phyloP scores from a whole-genome alignment of 2,888 invertebrate genomes.

The Lycophotia porphyrea region DNA sequence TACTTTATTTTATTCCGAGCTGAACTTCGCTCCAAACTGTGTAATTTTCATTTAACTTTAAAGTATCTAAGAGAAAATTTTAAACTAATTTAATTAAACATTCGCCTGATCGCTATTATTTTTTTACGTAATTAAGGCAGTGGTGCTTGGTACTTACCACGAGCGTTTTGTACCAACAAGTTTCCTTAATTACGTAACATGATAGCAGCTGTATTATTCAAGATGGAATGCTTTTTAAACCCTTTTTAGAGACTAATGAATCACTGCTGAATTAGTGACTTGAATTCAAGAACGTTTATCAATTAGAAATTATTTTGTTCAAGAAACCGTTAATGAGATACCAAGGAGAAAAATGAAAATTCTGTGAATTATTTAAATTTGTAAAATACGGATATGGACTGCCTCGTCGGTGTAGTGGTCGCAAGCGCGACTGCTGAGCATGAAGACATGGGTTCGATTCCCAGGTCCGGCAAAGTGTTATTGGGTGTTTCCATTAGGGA shows the following conservation, averaged over 20 bases:
- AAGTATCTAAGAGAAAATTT: slow-evolving; percentile 42
- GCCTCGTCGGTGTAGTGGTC: no score
- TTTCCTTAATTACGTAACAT: slow-evolving; percentile 53
- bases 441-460: no score
- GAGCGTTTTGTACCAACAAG: slow-evolving; percentile 48
- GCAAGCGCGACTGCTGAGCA: no score
- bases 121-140: slow-evolving; percentile 57
- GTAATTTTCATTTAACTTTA: slow-evolving; percentile 42
- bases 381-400: no score
- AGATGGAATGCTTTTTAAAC: slow-evolving; percentile 19
- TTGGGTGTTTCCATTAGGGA: no score
- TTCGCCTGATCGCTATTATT: slow-evolving; percentile 45
- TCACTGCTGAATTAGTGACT: not conserved
- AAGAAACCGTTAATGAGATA: not conserved
- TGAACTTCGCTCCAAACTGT: slow-evolving; percentile 27
- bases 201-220: slow-evolving; percentile 39
- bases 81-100: slow-evolving; percentile 58
- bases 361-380: not conserved
- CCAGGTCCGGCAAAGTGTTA: no score
- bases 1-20: slow-evolving; percentile 36
- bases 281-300: not conserved
- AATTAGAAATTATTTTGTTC: not conserved
- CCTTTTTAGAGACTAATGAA: slow-evolving; percentile 30
- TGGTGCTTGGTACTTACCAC: slow-evolving; percentile 29
- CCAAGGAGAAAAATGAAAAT: not conserved